Evolutionary conservation across 2,888 invertebrate species (phyloP).

Genomic region (Ectemnius cavifrons): DNA sequence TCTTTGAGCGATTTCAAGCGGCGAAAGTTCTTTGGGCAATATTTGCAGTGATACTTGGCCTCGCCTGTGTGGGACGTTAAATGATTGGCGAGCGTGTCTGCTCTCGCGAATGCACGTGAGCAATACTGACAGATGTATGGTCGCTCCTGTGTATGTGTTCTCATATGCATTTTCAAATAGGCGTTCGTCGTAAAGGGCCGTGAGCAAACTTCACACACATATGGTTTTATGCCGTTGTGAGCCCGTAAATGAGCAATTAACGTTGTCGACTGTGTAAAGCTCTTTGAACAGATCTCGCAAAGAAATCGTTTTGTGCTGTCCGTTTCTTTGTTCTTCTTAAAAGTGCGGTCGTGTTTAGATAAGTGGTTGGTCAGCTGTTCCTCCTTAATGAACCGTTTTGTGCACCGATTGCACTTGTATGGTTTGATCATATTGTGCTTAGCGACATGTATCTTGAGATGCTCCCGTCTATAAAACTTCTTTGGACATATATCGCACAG

Average conservation of each 20-base stretch:
- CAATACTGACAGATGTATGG: conserved; percentile 77
- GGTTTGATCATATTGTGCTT: conserved; percentile 77
- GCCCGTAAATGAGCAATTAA: conserved; percentile 74
- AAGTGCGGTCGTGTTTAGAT: conserved; percentile 73
- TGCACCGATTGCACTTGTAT: conserved; percentile 74
- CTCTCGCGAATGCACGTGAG: conserved; percentile 74
- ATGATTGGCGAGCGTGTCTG: conserved; percentile 75
- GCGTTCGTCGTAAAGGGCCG: conserved; percentile 76
- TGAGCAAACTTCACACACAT: conserved; percentile 75
- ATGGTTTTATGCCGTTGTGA: conserved; percentile 76
- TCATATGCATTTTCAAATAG: conserved; percentile 76
- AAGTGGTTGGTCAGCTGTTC: conserved; percentile 74
- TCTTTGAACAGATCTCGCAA: conserved; percentile 76
- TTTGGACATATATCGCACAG: conserved; percentile 76
- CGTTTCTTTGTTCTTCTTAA: conserved; percentile 73
- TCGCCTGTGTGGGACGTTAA: conserved; percentile 76
- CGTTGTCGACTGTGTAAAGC: conserved; percentile 76
- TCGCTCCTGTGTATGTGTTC: conserved; percentile 75
- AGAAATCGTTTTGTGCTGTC: conserved; percentile 74
- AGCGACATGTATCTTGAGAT: conserved; percentile 75
- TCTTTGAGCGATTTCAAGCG: conserved; percentile 74
- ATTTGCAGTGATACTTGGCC: conserved; percentile 76
- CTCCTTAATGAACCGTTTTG: conserved; percentile 76
- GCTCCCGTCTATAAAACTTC: conserved; percentile 75
- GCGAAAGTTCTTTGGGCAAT: conserved; percentile 75